phyloP scores from a whole-genome alignment of 2,797 vertebrate species.

The Lophius americanus region DNA sequence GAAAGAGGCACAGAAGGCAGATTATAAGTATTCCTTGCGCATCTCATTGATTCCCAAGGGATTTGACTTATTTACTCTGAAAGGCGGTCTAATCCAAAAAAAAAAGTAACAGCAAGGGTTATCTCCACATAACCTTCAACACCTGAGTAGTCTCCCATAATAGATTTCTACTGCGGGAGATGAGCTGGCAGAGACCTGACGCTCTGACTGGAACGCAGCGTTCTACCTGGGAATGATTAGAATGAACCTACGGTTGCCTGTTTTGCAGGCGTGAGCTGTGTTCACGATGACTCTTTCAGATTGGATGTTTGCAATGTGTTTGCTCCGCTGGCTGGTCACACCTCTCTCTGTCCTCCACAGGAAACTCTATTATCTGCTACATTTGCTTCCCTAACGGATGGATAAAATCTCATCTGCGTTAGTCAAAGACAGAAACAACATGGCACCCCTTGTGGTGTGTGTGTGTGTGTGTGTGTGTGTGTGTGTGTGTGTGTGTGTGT shows the following conservation, averaged over 20 bases:
- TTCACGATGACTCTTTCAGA: slow-evolving; percentile 41
- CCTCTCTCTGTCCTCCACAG: slow-evolving; percentile 15
- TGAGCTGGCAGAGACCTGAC: slow-evolving; percentile 22
- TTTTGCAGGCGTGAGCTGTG: background rate
- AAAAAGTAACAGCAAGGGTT: slow-evolving; percentile 5
- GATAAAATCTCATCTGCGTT: slow-evolving; percentile 40
- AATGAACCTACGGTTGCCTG: slow-evolving; percentile 6
- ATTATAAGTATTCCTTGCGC: slow-evolving; percentile 32
- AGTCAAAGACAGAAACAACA: slow-evolving; percentile 20
- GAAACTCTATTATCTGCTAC: slow-evolving; percentile 59
- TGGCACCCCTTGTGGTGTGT: background rate
- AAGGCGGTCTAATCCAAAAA: slow-evolving; percentile 17
- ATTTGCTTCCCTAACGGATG: slow-evolving; percentile 49
- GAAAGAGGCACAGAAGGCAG: background rate
- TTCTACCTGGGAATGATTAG: background rate
- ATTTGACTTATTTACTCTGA: slow-evolving; percentile 29
- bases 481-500: slow-evolving; percentile 3
- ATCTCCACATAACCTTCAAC: slow-evolving; percentile 15
- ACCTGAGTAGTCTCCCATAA: slow-evolving; percentile 5
- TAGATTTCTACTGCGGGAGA: slow-evolving; percentile 19
- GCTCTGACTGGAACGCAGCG: slow-evolving; percentile 10
- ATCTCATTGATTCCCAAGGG: slow-evolving; percentile 23
- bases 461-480: background rate
- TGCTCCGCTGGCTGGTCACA: slow-evolving; percentile 16
- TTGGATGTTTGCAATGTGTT: slow-evolving; percentile 21